phyloP scores from a whole-genome alignment of 37 sponge, comb jelly and placozoan species.

The Theonella swinhoei region DNA sequence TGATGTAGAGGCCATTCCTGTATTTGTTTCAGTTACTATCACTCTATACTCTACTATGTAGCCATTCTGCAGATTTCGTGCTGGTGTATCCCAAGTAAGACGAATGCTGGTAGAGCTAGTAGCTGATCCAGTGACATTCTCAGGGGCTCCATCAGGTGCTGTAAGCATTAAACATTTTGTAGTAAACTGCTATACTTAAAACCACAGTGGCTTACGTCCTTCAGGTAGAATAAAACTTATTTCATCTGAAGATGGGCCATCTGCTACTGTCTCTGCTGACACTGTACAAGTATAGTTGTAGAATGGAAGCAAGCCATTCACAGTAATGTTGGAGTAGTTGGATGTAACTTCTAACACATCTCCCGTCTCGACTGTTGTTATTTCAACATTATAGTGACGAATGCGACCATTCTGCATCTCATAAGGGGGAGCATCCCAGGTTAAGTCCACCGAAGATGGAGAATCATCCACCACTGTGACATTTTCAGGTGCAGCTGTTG shows the following conservation, averaged over 20 bases:
- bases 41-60: background rate
- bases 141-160: slow-evolving; percentile 56
- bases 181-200: too few relatives aligned
- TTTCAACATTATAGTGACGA: slow-evolving; percentile 2
- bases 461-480: background rate
- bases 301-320: background rate
- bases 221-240: background rate
- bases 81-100: slow-evolving; percentile 21
- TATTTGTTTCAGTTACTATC: background rate
- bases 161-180: too few relatives aligned
- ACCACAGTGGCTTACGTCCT: background rate
- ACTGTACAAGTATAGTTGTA: slow-evolving; percentile 21
- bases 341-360: background rate
- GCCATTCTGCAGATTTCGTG: slow-evolving; percentile 26
- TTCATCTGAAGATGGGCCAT: background rate
- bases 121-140: background rate
- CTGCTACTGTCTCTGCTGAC: slow-evolving; percentile 4
- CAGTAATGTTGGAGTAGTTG: background rate
- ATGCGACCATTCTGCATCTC: slow-evolving; percentile 37
- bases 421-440: slow-evolving; percentile 5
- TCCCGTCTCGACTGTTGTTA: slow-evolving; percentile 22
- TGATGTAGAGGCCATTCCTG: background rate
- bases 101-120: slow-evolving; percentile 12
- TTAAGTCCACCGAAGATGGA: background rate
- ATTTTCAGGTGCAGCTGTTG: background rate